Base-by-base conservation (phyloP, 2,113 vertebrate species). In the Pithys albifrons region DNA sequence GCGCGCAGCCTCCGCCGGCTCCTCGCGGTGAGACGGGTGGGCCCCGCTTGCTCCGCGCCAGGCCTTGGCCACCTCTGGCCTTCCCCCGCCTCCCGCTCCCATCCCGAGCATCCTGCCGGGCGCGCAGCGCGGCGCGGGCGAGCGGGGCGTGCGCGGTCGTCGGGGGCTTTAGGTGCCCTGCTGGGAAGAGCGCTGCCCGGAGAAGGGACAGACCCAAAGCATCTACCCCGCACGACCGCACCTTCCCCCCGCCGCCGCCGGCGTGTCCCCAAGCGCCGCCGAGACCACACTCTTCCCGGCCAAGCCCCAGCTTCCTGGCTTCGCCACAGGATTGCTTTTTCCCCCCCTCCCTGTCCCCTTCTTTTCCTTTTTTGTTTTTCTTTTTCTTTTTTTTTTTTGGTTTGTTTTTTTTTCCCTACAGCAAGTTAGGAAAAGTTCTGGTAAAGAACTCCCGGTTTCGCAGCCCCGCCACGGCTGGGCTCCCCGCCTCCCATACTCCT, bases 401-500 rank as follows among this genome's bases (percentile, higher is more conserved):
- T n/a, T 39, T 39, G 39, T n/a, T 41, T 14, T 33, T 57, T 9
- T 35, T 1, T 0, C 13, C 10, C 27, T 29, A 9, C 58, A 28
- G 14, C 35, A 89, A 62, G 43, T 76, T 54, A 45, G 39, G 39
- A 39, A 39, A 39, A 39, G 39, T 84, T 93, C 58, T 91, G 91
- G 52, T 45, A 43, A 76, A 87, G 72, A 57, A 8, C 12, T 55
- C 49, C 54, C 41, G 52, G 71, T 52, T 88, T 31, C 46, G 15
- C 83, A 82, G 91, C 83, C 51, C 41, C 70, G 16, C 85, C 91
- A 13, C 49, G 18, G 65, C 54, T 51, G 51, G 10, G 70, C 77
- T 84, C 91, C 69, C 93, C 41, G 41, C 85, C 81, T 81, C 91
- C 58, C 45, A 51, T 73, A 54, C 93, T 80, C 88, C 88, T 90